Evolutionary conservation across 2,888 invertebrate species (phyloP).

Genomic region (Julus scanicus): DNA sequence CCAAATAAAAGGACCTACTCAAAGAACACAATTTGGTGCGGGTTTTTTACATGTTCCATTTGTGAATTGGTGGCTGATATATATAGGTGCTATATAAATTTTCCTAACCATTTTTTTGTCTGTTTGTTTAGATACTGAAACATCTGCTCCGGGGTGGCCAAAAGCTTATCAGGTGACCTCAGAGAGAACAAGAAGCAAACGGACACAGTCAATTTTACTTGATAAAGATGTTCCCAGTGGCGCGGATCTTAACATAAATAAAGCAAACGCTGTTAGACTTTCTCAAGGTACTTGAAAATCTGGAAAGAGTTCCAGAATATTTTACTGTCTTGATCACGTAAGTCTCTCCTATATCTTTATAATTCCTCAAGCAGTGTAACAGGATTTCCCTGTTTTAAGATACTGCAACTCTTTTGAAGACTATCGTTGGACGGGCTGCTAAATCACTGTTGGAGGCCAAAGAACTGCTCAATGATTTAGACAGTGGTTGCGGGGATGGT

Average conservation of each 20-base stretch:
- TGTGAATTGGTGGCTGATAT: no score
- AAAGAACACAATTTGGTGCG: background rate
- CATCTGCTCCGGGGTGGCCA: slow-evolving; percentile 73
- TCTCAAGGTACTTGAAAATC: background rate
- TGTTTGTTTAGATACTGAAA: slow-evolving; percentile 68
- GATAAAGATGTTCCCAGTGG: background rate
- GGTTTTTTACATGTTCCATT: no score
- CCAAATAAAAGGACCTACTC: background rate
- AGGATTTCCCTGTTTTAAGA: background rate
- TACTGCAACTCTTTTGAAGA: background rate
- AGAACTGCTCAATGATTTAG: slow-evolving; percentile 72
- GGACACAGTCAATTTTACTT: background rate
- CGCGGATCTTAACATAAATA: background rate
- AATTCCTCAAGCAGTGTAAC: background rate
- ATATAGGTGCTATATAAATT: no score
- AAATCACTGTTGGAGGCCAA: slow-evolving; percentile 73
- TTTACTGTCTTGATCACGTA: background rate
- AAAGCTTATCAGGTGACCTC: slow-evolving; percentile 65
- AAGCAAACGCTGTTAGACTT: background rate
- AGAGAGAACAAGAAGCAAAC: slow-evolving; percentile 24
- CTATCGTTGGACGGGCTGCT: slow-evolving; percentile 60
- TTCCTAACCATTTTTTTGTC: background rate
- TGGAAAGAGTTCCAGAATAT: no score
- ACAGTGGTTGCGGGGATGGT: slow-evolving; percentile 78
- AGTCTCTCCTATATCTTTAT: background rate